Percentiles rank a stretch among this genome's conserved stretches.
These are phyloP conservation scores for Mystacornis crossleyi DNA, from an alignment of 2,113 vertebrate genomes.

Conservation along the genomic window DNA sequence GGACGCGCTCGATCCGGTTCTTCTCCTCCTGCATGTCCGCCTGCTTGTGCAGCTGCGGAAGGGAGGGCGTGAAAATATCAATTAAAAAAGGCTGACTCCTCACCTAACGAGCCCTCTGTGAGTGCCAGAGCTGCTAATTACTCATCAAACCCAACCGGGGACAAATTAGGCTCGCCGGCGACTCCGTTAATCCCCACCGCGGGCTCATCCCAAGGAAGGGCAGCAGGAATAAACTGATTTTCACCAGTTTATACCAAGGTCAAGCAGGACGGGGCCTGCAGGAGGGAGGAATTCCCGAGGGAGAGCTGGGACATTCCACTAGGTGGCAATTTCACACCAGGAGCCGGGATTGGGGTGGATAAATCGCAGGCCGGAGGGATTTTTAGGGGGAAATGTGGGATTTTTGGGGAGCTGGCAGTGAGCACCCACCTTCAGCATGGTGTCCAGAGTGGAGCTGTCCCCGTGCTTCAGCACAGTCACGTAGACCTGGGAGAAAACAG, in stretches of 20 bases:
- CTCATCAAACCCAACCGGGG: not conserved
- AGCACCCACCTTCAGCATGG: conserved; percentile 92
- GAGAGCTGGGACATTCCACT: not conserved
- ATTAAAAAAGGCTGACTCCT: accelerated
- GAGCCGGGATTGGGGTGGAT: not conserved
- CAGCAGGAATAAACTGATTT: not conserved
- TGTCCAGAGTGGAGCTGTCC: conserved; percentile 88
- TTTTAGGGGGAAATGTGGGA: not conserved
- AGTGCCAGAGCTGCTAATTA: not conserved
- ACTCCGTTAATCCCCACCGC: not conserved
- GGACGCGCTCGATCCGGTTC: conserved; percentile 93
- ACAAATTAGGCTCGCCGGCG: not conserved
- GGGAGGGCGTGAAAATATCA: accelerated
- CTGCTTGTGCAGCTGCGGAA: conserved; percentile 91
- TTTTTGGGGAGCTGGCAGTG: not conserved
- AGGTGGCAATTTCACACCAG: conserved; percentile 55
- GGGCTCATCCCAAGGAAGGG: not conserved
- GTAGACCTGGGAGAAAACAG: conserved; percentile 83
- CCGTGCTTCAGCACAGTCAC: conserved; percentile 96
- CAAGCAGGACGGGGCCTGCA: not conserved
- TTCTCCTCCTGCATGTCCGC: conserved; percentile 99
- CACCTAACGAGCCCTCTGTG: not conserved
- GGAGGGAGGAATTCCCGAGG: not conserved
- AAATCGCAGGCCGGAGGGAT: not conserved
- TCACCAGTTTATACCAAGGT: not conserved